Percentiles rank a stretch among this genome's conserved stretches.
Evolutionary conservation across 2,797 vertebrate genomes (phyloP).

Genomic region (Neomorphus geoffroyi): DNA sequence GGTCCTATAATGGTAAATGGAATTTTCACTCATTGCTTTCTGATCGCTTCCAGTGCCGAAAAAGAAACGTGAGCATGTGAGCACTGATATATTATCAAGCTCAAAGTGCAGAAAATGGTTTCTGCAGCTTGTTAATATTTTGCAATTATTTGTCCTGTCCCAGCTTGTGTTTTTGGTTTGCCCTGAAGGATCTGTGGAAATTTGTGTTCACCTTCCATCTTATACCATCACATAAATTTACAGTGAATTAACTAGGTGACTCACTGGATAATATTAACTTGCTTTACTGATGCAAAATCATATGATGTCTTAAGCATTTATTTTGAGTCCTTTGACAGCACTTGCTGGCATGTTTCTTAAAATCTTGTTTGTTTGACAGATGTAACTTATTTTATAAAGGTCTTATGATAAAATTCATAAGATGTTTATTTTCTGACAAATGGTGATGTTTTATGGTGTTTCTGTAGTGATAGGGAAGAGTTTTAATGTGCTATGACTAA

Average conservation of each 20-base stretch:
- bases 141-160: slow-evolving; percentile 7
- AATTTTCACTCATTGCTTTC: neutral
- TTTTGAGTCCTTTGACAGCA: neutral
- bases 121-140: slow-evolving; percentile 8
- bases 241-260: slow-evolving; percentile 14
- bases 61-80: neutral
- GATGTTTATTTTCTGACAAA: neutral
- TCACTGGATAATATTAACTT: slow-evolving; percentile 39
- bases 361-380: neutral
- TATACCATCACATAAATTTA: neutral
- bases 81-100: neutral
- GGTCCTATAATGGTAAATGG: neutral
- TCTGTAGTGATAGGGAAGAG: neutral
- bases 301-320: slow-evolving; percentile 11
- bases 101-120: slow-evolving; percentile 3
- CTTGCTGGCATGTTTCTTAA: neutral
- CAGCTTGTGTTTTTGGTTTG: slow-evolving; percentile 10
- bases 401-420: neutral
- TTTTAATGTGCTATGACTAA: neutral
- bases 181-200: slow-evolving; percentile 37
- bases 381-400: neutral
- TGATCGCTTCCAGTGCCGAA: neutral
- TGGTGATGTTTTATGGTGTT: neutral
- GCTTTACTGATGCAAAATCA: slow-evolving; percentile 26
- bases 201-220: neutral